phyloP scores from a whole-genome alignment of 1,140 invertebrate species.

The Atta colombica region DNA sequence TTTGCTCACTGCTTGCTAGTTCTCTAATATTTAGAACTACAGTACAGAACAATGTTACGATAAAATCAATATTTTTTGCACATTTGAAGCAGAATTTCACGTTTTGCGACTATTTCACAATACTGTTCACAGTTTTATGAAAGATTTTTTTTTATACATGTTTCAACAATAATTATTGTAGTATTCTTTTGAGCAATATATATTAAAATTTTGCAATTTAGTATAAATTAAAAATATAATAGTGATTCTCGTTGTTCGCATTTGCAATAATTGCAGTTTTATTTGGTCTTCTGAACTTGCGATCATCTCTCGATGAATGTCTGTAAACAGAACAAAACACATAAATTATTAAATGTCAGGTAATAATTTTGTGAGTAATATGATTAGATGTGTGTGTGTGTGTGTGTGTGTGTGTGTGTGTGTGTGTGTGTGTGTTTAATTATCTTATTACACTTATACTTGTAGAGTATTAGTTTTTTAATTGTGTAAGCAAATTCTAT shows the following conservation, averaged over 20 bases:
- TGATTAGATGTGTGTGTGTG: neutral
- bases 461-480: too few species aligned
- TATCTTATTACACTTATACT: too few species aligned
- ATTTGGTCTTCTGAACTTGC: neutral
- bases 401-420: too few species aligned
- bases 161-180: neutral
- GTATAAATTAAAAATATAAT: neutral
- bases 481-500: too few species aligned
- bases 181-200: neutral
- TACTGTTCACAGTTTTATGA: neutral
- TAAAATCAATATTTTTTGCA: neutral
- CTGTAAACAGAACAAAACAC: slow-evolving; percentile 36
- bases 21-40: neutral
- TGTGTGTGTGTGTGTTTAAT: too few species aligned
- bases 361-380: neutral
- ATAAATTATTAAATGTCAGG: slow-evolving; percentile 8
- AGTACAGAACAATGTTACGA: neutral
- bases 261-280: neutral
- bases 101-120: neutral
- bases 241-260: neutral
- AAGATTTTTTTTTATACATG: neutral
- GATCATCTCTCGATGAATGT: neutral
- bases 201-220: neutral
- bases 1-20: neutral
- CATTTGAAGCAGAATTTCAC: neutral